Base-by-base conservation (phyloP, 2,113 vertebrate genomes). In the Prionailurus bengalensis region DNA sequence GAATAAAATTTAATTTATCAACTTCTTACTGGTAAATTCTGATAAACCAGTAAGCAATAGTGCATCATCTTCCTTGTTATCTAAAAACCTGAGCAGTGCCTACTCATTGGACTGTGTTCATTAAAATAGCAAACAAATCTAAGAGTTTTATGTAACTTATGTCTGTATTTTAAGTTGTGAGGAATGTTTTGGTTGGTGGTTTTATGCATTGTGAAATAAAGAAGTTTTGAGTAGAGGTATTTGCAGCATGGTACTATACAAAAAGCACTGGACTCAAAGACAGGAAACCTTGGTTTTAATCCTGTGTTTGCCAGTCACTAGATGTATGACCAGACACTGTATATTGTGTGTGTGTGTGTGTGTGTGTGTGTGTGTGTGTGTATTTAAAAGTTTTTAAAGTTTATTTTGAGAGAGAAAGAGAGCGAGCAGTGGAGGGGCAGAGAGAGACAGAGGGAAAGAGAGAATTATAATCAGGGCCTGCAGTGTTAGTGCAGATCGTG, bases 1-100 rank as follows among this genome's bases (percentile, higher is more conserved):
- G 16, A 92, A 88, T 15, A 95, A 85, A 80, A 74, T 66, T 63
- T 63, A 92, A 73, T 86, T 83, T 81, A 42, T 91, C 51, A 63
- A 0, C 27, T 92, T 94, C 33, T 71, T 84, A 80, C 61, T 82
- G 61, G 14, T 89, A 65, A 85, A 84, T 73, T 93, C 14, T 73
- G 42, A 25, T 79, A 85, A 84, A 80, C 65, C 21, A 61, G 8
- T 61, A 61, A 61, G 21, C 58, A 61, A 23, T 8, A 61, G 58
- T 61, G 58, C 58, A 23, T 61, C 58, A 61, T 21, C 21, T 61
- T 23, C 58, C 58, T 61, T 61, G 3, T 61, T 61, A 51, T 8
- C 3, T 92, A 3, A 89, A 66, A 91, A 55, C 21, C 78, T 65
- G 84, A 84, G 14, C 61, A 31, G 29, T 83, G 19, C 27, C 66